Evolutionary conservation across 1,140 invertebrate genomes (phyloP).

Genomic region (Drosophila trapezifrons): DNA sequence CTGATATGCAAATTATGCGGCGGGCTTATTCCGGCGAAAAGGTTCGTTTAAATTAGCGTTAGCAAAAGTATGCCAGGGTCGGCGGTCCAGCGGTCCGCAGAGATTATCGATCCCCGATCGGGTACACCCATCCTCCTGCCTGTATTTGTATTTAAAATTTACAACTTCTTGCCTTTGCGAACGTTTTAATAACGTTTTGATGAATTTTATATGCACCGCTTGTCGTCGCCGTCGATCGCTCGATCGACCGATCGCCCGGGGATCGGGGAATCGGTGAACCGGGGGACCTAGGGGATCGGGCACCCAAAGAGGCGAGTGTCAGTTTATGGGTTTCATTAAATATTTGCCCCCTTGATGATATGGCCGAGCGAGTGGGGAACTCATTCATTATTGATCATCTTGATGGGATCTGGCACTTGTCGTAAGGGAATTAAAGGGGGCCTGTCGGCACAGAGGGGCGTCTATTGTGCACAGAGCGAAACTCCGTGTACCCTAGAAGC

Average conservation of each 20-base stretch:
- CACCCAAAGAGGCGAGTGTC: slow-evolving; percentile 53
- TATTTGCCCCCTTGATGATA: slow-evolving; percentile 52
- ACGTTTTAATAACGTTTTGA: slow-evolving; percentile 81
- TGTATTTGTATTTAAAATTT: slow-evolving; percentile 81
- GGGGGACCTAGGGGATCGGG: not conserved
- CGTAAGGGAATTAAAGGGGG: slow-evolving; percentile 6
- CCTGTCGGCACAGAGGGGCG: not conserved
- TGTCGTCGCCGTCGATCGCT: slow-evolving; percentile 70
- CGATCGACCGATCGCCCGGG: slow-evolving; percentile 16
- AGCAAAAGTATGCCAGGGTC: slow-evolving; percentile 73
- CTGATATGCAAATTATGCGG: slow-evolving; percentile 81
- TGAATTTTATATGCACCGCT: slow-evolving; percentile 80
- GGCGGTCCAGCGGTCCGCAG: not conserved
- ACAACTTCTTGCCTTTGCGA: slow-evolving; percentile 68
- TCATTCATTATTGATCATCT: slow-evolving; percentile 44
- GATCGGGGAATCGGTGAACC: too few species aligned
- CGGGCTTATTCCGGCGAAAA: slow-evolving; percentile 67
- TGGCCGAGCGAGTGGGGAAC: slow-evolving; percentile 8
- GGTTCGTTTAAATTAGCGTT: slow-evolving; percentile 75
- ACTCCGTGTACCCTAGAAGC: too few species aligned
- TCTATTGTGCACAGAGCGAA: slow-evolving; percentile 1
- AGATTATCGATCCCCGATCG: slow-evolving; percentile 68
- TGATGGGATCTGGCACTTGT: slow-evolving; percentile 44
- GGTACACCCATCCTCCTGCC: slow-evolving; percentile 16
- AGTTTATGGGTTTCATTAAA: slow-evolving; percentile 81